Conservation (phyloP, 2,888 invertebrate species). For the Plebejus melissa region DNA sequence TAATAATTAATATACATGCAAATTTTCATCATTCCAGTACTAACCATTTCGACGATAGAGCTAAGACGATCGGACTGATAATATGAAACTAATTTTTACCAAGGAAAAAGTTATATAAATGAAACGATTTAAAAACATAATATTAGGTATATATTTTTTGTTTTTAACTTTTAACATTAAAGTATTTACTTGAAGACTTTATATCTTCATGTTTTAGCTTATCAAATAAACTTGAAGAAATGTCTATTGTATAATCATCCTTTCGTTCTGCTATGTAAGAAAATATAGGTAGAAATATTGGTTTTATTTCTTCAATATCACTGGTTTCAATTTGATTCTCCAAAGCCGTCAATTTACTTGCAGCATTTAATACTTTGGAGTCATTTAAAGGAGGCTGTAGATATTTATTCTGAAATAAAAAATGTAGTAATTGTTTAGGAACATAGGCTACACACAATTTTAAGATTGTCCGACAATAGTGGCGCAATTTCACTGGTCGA, state of each 20-base stretch:
- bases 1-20: neutral
- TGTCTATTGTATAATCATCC: conserved; percentile 44
- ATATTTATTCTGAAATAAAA: conserved; percentile 60
- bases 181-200: conserved; percentile 41
- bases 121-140: neutral
- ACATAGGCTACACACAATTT: neutral
- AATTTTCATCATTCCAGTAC: neutral
- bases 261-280: conserved; percentile 54
- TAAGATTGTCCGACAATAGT: neutral
- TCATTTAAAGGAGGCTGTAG: conserved; percentile 52
- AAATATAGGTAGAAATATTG: conserved; percentile 53
- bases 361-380: conserved; percentile 45
- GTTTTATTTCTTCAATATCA: conserved; percentile 48
- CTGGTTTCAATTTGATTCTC: conserved; percentile 44
- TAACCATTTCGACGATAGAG: neutral
- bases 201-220: conserved; percentile 45
- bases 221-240: conserved; percentile 37
- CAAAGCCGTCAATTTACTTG: conserved; percentile 47
- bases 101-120: neutral
- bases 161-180: conserved; percentile 28
- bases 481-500: too few species aligned
- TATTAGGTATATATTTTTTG: neutral
- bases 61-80: neutral
- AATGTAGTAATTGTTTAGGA: neutral
- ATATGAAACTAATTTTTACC: neutral